Conservation (phyloP, 2,113 vertebrate species). For the Vombatus ursinus region DNA sequence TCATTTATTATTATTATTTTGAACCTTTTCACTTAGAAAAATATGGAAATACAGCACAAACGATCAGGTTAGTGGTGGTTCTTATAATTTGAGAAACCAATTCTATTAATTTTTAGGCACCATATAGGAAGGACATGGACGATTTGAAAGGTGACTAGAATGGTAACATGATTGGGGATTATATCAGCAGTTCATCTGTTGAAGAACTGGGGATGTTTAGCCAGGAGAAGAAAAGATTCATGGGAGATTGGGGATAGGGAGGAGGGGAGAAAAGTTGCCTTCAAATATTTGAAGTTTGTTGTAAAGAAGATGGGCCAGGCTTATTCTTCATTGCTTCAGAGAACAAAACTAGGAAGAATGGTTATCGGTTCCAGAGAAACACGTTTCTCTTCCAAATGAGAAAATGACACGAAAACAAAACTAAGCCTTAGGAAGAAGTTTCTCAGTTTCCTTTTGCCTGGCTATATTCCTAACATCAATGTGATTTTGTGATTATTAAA, state of each 20-base stretch:
- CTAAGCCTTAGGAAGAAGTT: background rate
- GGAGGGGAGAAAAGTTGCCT: background rate
- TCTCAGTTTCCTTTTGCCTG: background rate
- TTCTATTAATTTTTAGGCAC: background rate
- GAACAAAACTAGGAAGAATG: background rate
- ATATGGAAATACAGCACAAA: background rate
- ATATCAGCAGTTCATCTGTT: background rate
- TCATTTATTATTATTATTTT: background rate
- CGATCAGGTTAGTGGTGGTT: background rate
- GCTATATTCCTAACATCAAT: background rate
- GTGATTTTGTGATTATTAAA: background rate
- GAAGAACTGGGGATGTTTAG: background rate
- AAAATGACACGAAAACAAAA: background rate
- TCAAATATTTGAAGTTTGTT: background rate
- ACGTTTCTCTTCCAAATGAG: background rate
- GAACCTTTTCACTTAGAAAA: background rate
- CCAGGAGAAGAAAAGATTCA: background rate
- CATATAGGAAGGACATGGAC: background rate
- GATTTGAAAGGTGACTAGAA: background rate
- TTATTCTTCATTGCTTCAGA: background rate
- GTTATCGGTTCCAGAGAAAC: background rate
- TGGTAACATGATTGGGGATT: background rate
- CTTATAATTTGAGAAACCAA: background rate
- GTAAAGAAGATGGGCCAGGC: background rate
- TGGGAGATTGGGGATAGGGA: background rate